Percentiles rank a stretch among this genome's conserved stretches.
Evolutionary conservation across 2,888 invertebrate genomes (phyloP).

Genomic region (Tuberolachnus salignus): DNA sequence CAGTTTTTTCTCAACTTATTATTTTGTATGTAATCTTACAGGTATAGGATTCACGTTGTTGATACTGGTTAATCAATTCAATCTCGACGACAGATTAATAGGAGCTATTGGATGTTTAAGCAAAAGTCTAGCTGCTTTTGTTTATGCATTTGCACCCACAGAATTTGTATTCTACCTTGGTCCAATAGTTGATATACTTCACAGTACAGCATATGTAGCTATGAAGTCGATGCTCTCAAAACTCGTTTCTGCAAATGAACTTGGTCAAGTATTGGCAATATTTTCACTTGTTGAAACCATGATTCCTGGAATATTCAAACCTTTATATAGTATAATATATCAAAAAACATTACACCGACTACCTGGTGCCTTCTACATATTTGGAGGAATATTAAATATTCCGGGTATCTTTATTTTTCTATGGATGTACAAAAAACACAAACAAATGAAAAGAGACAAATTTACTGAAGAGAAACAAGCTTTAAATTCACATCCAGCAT

Average conservation of each 20-base stretch:
- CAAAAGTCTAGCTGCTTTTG: constrained; percentile 82
- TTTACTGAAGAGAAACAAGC: no score
- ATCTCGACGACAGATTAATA: constrained; percentile 82
- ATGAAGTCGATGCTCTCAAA: constrained; percentile 88
- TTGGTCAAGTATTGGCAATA: constrained; percentile 82
- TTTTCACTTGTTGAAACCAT: constrained; percentile 84
- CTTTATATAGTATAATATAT: constrained; percentile 80
- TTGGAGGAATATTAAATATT: constrained; percentile 73
- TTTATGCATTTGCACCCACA: constrained; percentile 81
- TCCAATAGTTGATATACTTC: constrained; percentile 80
- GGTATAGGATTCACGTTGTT: constrained; percentile 83
- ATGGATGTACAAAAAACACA: no score
- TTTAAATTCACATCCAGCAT: no score
- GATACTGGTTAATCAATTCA: constrained; percentile 78
- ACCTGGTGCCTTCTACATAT: constrained; percentile 75
- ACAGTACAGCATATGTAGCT: constrained; percentile 86
- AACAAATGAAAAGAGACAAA: no score
- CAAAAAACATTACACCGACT: constrained; percentile 72
- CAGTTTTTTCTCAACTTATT: constrained; percentile 84
- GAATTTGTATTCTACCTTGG: constrained; percentile 83
- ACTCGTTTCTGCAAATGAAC: constrained; percentile 78
- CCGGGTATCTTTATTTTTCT: constrained; percentile 76
- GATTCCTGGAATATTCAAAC: constrained; percentile 83
- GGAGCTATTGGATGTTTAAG: constrained; percentile 84
- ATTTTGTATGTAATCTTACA: constrained; percentile 80